These are phyloP conservation scores for Marcusenius ussheri DNA, from an alignment of 2,113 vertebrate species.

Conservation along the genomic window DNA sequence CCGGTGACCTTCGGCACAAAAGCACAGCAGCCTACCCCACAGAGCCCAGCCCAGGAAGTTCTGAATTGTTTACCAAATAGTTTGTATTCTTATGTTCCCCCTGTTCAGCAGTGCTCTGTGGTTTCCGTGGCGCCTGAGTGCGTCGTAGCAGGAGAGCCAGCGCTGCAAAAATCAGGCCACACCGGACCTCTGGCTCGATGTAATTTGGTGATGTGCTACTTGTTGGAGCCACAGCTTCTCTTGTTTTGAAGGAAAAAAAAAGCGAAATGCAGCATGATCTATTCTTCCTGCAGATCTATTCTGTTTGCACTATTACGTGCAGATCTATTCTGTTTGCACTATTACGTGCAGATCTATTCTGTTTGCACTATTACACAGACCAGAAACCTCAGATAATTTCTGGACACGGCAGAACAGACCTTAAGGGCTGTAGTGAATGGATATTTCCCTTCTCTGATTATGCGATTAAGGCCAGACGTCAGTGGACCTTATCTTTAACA, in stretches of 20 bases:
- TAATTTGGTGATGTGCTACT: neutral
- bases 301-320: neutral
- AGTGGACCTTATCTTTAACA: neutral
- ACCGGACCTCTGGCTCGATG: neutral
- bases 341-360: neutral
- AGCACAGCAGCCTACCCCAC: neutral
- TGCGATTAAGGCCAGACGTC: conserved; percentile 19
- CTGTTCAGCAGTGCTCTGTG: neutral
- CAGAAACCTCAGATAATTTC: neutral
- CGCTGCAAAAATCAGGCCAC: neutral
- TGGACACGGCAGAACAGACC: neutral
- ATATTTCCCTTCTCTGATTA: conserved; percentile 12
- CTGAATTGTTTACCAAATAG: neutral
- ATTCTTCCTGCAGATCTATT: neutral
- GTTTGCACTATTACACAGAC: neutral
- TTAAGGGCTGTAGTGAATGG: neutral
- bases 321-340: neutral
- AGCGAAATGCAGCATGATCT: neutral
- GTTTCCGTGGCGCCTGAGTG: too few relatives aligned
- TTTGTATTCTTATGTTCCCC: neutral
- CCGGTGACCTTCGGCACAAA: neutral
- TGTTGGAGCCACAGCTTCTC: neutral
- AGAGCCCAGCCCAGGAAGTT: neutral
- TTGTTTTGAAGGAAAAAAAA: neutral
- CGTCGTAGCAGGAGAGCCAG: neutral